phyloP scores from a whole-genome alignment of 2,797 vertebrate genomes.

The Sardinella longiceps region DNA sequence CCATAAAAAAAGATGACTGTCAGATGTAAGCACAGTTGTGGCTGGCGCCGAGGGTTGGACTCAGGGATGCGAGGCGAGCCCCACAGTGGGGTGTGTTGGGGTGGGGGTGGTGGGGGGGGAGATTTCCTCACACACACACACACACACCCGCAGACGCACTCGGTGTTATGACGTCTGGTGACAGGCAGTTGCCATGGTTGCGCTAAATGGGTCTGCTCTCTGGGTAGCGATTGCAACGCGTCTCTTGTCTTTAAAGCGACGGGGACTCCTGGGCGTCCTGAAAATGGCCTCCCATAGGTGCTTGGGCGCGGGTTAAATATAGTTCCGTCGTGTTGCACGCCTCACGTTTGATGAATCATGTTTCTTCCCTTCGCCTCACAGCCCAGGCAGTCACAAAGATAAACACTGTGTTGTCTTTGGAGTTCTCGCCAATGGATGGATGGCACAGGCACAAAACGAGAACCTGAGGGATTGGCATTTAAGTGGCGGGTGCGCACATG shows the following conservation, averaged over 20 bases:
- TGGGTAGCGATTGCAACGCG: constrained; percentile 15
- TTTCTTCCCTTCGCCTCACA: neutral
- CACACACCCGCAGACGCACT: neutral
- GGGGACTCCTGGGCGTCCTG: neutral
- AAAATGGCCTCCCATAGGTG: constrained; percentile 16
- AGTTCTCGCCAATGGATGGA: neutral
- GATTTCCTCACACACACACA: neutral
- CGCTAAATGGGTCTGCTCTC: constrained; percentile 17
- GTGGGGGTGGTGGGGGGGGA: too few species aligned
- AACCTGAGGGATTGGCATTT: constrained; percentile 16
- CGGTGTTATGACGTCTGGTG: neutral
- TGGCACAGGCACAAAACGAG: neutral
- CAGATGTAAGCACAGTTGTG: neutral
- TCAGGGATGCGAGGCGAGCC: neutral
- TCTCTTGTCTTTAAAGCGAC: neutral
- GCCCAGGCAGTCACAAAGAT: neutral
- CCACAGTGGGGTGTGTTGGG: neutral
- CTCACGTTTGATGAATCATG: constrained; percentile 20
- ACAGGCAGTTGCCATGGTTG: constrained; percentile 19
- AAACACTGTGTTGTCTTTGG: constrained; percentile 12
- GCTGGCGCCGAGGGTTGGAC: neutral
- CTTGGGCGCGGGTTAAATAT: neutral
- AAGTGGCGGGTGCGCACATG: neutral
- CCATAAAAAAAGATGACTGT: neutral
- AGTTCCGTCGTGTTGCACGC: constrained; percentile 4